Evolutionary conservation across 2,113 vertebrate species (phyloP), one percentile per base, ranked within the genome.

Genomic region (Halcyon malimbica): DNA sequence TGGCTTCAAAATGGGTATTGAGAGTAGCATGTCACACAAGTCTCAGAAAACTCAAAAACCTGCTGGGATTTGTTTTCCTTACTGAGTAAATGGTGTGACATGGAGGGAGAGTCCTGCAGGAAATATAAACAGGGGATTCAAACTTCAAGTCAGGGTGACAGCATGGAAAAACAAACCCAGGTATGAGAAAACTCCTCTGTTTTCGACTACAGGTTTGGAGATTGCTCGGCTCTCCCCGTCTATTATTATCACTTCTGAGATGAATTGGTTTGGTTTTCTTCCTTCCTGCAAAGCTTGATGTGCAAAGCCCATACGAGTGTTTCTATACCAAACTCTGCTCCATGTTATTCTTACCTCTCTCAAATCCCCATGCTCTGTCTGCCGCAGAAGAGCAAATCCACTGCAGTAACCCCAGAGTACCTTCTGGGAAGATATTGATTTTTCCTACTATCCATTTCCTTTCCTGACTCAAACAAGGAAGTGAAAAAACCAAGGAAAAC

Each of bases 61-160:
- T 70, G 57, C 87, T 87, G 80, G 60, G 64, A 67, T 91, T 51
- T 93, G 37, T 74, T 91, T 92, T 91, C 16, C 68, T 93, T 46
- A 35, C 51, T n/a, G 37, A 74, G 25, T n/a, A 80, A 90, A 95
- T 87, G 90, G 89, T 65, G 87, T 95, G 85, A 75, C 26, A 26
- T 56, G 28, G 63, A 94, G 42, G 46, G 42, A 94, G 65, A 78
- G 67, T 91, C 79, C 78, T 94, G 63, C 93, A 93, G 95, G 89
- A 96, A 97, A 87, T 46, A 62, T 95, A 82, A 92, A 78, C 79
- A 51, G 11, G 44, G 89, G 26, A 87, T 85, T 96, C 73, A 73
- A 95, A 42, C 91, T 96, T 96, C 93, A 93, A 96, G 94, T 95
- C 93, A 92, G 94, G 46, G 68, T 64, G 91, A 95, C 93, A 89